Evolutionary conservation across 2,797 vertebrate genomes (phyloP).

Genomic region (Oophaga sylvatica): DNA sequence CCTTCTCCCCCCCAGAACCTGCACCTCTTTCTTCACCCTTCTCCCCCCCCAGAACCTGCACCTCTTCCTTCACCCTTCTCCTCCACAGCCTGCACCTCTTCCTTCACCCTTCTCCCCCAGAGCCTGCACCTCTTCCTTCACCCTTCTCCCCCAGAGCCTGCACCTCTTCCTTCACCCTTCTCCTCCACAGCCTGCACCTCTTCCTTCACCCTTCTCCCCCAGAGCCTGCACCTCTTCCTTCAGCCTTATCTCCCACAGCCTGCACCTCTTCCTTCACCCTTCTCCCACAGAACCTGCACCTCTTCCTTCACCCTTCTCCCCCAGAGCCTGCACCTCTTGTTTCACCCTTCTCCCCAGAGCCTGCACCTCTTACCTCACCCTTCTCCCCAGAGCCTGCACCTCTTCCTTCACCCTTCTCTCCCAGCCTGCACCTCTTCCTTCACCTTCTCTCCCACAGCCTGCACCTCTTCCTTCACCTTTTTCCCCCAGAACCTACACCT

Average conservation of each 20-base stretch:
- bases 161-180: not conserved
- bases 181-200: not conserved
- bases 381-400: constrained; percentile 8
- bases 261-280: constrained; percentile 6
- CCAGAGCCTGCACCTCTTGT: not conserved
- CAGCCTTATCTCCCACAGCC: not conserved
- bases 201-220: not conserved
- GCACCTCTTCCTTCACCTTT: not conserved
- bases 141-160: constrained; percentile 10
- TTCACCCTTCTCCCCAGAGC: not conserved
- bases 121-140: not conserved
- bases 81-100: not conserved
- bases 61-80: not conserved
- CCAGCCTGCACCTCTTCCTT: constrained; percentile 16
- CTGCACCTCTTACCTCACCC: not conserved
- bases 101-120: not conserved
- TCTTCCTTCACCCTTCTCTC: constrained; percentile 6
- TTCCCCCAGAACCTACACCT: not conserved
- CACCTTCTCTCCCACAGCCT: not conserved
- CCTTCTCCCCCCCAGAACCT: not conserved
- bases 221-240: not conserved
- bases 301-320: not conserved
- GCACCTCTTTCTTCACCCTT: not conserved
- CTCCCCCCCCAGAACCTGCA: not conserved
- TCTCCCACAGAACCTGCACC: constrained; percentile 9